A percentile compares a stretch with the other conserved stretches of the same genome.
Evolutionary conservation across 1,140 invertebrate genomes (phyloP).

Genomic region (Octopus bimaculoides): DNA sequence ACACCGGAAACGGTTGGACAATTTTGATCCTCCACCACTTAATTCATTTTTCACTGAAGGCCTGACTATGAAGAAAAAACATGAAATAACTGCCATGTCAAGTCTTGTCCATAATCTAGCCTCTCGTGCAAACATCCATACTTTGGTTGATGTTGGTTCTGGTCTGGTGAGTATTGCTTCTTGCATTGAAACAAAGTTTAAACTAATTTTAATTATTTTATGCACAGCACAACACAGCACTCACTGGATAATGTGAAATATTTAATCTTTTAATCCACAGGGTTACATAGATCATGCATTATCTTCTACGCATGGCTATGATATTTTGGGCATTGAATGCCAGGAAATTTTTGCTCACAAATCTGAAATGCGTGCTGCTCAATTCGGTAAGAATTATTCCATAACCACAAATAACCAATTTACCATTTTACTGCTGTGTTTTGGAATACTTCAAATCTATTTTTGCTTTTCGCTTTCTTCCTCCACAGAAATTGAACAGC

Average conservation of each 20-base stretch:
- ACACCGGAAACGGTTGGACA: conserved; percentile 13
- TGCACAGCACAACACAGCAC: background rate
- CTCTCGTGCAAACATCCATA: conserved; percentile 19
- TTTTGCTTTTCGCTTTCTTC: conserved; percentile 6
- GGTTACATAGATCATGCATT: conserved; percentile 47
- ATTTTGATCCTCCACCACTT: conserved; percentile 17
- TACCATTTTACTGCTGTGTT: background rate
- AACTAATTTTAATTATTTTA: no score
- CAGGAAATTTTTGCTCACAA: conserved; percentile 24
- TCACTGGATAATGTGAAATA: background rate
- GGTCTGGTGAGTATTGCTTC: conserved; percentile 60
- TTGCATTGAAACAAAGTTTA: no score
- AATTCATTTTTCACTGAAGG: conserved; percentile 26
- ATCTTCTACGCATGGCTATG: conserved; percentile 29
- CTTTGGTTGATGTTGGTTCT: conserved; percentile 43
- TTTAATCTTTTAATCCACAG: conserved; percentile 34
- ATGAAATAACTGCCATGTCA: conserved; percentile 46
- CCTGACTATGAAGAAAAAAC: conserved; percentile 44
- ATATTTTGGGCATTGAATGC: conserved; percentile 43
- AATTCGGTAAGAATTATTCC: conserved; percentile 24
- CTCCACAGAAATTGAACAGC: conserved; percentile 5
- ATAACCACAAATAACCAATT: conserved; percentile 5
- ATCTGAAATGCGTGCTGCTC: conserved; percentile 32
- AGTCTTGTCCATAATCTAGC: conserved; percentile 35
- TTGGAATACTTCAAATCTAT: background rate